Percentiles rank a stretch among this genome's conserved stretches.
Evolutionary conservation across 1,140 invertebrate genomes (phyloP).

Genomic region (Zaprionus ghesquierei): DNA sequence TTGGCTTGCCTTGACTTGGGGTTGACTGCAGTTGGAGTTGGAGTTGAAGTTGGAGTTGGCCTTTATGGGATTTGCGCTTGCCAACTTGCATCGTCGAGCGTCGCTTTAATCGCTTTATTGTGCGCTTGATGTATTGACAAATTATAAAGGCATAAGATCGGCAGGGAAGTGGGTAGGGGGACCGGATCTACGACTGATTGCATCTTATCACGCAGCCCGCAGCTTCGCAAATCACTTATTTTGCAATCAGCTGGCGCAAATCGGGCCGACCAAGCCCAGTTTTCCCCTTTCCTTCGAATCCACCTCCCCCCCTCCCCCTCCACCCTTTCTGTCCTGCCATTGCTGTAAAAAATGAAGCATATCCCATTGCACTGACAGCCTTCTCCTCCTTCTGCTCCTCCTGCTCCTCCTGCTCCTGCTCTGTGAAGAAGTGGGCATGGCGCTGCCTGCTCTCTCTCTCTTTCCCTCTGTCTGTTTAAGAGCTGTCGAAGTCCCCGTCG

Average conservation of each 20-base stretch:
- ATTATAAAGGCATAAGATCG: constrained; percentile 67
- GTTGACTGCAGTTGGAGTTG: background rate
- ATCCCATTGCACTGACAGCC: constrained; percentile 15
- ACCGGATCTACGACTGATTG: constrained; percentile 32
- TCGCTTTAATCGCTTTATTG: constrained; percentile 72
- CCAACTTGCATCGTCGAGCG: constrained; percentile 10
- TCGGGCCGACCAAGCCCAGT: constrained; percentile 24
- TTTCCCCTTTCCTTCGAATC: background rate
- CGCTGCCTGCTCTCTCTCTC: constrained; percentile 8
- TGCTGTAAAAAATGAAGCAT: constrained; percentile 26
- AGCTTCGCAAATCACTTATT: constrained; percentile 66
- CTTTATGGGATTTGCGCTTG: constrained; percentile 23
- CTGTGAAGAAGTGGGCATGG: constrained; percentile 12
- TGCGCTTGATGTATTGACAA: constrained; percentile 76
- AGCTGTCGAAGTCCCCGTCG: constrained; percentile 51
- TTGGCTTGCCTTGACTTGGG: constrained; percentile 4
- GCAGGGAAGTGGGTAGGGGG: background rate
- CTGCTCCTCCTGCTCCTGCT: background rate
- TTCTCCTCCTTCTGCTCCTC: background rate
- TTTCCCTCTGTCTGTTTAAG: constrained; percentile 15
- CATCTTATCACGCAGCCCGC: constrained; percentile 51
- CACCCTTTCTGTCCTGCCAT: background rate
- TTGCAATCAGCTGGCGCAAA: constrained; percentile 57
- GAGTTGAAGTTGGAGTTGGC: constrained; percentile 3
- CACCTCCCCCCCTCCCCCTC: background rate